These are phyloP conservation scores for Drosophila macrospina DNA, from an alignment of 2,888 invertebrate species.

Conservation along the genomic window DNA sequence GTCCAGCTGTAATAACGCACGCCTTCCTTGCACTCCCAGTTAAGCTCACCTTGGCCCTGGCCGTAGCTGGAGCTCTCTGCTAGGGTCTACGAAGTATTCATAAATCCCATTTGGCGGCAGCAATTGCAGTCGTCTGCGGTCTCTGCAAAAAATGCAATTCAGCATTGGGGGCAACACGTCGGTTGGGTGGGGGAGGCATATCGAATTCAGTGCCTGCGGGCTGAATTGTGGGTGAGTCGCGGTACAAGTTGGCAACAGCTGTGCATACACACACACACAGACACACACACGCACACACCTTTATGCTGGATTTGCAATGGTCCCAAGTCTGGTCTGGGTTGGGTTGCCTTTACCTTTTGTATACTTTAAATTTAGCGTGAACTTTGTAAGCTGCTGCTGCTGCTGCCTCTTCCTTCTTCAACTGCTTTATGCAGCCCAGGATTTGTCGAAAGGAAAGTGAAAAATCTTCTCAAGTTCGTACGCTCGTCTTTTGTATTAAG, in stretches of 20 bases:
- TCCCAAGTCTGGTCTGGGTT: conserved; percentile 2
- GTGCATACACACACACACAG: conserved; percentile 58
- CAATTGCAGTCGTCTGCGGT: conserved; percentile 65
- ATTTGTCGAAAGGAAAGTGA: conserved; percentile 67
- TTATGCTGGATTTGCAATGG: conserved; percentile 17
- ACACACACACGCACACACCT: conserved; percentile 49
- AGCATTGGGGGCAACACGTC: conserved; percentile 46
- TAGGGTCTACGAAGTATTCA: conserved; percentile 48
- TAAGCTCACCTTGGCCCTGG: conserved; percentile 47
- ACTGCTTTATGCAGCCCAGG: conserved; percentile 24
- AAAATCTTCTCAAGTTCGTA: conserved; percentile 53
- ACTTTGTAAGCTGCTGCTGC: conserved; percentile 43
- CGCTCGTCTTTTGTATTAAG: conserved; percentile 44
- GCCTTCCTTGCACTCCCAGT: conserved; percentile 14
- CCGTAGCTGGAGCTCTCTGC: conserved; percentile 4
- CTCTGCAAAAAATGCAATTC: conserved; percentile 66
- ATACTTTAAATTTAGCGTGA: conserved; percentile 63
- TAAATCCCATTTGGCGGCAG: conserved; percentile 68
- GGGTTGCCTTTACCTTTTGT: conserved; percentile 41
- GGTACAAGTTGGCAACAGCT: conserved; percentile 62
- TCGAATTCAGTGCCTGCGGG: conserved; percentile 60
- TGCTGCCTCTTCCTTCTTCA: conserved; percentile 2
- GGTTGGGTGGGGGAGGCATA: conserved; percentile 36
- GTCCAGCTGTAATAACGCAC: conserved; percentile 4
- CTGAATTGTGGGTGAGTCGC: conserved; percentile 43